A percentile compares a stretch with the other conserved stretches of the same genome.
phyloP scores from a whole-genome alignment of 1,140 invertebrate species.

The Sweltsa coloradensis region DNA sequence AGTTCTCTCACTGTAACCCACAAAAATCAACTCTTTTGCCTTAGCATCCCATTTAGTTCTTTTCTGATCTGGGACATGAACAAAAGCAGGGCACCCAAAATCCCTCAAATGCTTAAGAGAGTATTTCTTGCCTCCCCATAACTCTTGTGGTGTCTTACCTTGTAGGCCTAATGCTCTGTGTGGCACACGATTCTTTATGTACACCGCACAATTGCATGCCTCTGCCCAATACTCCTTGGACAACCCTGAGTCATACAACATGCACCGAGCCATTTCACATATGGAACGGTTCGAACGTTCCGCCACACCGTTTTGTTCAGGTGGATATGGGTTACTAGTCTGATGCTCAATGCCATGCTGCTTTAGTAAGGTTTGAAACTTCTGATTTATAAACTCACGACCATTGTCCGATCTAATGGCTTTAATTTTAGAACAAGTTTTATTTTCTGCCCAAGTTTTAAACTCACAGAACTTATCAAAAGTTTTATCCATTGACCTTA shows the following conservation, averaged over 20 bases:
- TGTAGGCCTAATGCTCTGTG: background rate
- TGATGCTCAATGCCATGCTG: background rate
- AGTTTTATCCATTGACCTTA: no score
- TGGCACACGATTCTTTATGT: background rate
- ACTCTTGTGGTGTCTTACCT: conserved; percentile 17
- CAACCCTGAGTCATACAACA: background rate
- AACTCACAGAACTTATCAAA: no score
- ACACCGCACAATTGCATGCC: background rate
- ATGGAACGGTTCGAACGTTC: background rate
- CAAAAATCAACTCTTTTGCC: conserved; percentile 16
- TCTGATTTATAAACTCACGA: no score
- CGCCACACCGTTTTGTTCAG: conserved; percentile 1
- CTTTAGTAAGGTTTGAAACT: no score
- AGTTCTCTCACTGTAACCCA: conserved; percentile 18
- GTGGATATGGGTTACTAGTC: background rate
- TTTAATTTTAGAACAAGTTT: no score
- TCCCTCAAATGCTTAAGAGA: conserved; percentile 20
- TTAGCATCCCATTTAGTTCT: conserved; percentile 19
- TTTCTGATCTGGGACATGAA: conserved; percentile 14
- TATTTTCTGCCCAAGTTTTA: no score
- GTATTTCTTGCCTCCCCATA: conserved; percentile 16
- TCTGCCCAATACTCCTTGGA: conserved; percentile 3
- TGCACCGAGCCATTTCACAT: background rate
- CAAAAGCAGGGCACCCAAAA: conserved; percentile 21
- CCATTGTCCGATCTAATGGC: no score